Evolutionary conservation across 2,888 invertebrate genomes (phyloP).

Genomic region (Coenonympha arcania): DNA sequence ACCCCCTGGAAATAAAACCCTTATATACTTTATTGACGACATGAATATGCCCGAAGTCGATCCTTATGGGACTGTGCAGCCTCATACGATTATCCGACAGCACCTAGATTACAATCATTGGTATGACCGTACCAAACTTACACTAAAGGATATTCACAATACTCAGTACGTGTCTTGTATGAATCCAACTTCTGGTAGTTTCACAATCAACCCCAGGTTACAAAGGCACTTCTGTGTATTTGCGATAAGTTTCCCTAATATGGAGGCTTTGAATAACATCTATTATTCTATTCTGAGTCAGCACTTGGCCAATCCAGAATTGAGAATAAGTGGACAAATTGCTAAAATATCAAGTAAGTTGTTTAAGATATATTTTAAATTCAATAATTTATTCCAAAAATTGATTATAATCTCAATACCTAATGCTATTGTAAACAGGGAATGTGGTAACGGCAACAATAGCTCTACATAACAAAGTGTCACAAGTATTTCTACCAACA

Average conservation of each 20-base stretch:
- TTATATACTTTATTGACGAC: slow-evolving; percentile 97
- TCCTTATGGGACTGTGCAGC: slow-evolving; percentile 94
- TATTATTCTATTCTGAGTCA: slow-evolving; percentile 91
- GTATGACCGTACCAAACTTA: slow-evolving; percentile 87
- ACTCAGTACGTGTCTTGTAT: slow-evolving; percentile 98
- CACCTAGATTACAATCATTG: slow-evolving; percentile 97
- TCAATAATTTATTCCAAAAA: background rate
- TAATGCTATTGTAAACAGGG: slow-evolving; percentile 39
- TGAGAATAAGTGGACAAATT: slow-evolving; percentile 82
- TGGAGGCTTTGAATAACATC: slow-evolving; percentile 88
- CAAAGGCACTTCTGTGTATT: slow-evolving; percentile 93
- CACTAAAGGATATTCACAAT: slow-evolving; percentile 95
- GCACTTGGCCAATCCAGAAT: slow-evolving; percentile 86
- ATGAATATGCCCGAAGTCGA: slow-evolving; percentile 98
- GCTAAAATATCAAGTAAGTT: slow-evolving; percentile 76
- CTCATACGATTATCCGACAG: slow-evolving; percentile 95
- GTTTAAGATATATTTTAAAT: background rate
- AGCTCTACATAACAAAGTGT: slow-evolving; percentile 87
- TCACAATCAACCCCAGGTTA: slow-evolving; percentile 94
- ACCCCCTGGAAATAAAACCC: slow-evolving; percentile 93
- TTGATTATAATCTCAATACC: background rate
- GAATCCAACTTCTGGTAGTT: slow-evolving; percentile 98
- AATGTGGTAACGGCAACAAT: slow-evolving; percentile 88
- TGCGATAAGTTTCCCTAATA: slow-evolving; percentile 86
- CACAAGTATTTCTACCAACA: slow-evolving; percentile 92